These are phyloP conservation scores for Drosophila fungiperda DNA, from an alignment of 2,888 invertebrate species.

Conservation along the genomic window DNA sequence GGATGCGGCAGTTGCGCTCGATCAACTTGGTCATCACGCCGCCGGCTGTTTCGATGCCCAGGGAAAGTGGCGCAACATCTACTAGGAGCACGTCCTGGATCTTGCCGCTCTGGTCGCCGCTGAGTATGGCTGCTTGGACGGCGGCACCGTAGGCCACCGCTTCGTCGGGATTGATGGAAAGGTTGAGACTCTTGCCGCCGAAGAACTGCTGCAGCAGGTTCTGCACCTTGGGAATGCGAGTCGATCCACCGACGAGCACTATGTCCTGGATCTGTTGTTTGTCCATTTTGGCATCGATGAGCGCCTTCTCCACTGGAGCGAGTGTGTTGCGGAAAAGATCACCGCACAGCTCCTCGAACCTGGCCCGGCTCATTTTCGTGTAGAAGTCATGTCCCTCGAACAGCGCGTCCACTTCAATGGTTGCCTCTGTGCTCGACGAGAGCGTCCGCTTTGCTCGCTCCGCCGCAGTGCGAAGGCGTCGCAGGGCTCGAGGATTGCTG, in stretches of 20 bases:
- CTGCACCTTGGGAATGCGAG: slow-evolving; percentile 44
- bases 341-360: slow-evolving; percentile 91
- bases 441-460: slow-evolving; percentile 41
- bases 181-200: slow-evolving; percentile 35
- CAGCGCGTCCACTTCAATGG: slow-evolving; percentile 37
- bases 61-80: slow-evolving; percentile 34
- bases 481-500: slow-evolving; percentile 88
- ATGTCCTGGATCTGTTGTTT: slow-evolving; percentile 40
- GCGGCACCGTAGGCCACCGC: slow-evolving; percentile 40
- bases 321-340: slow-evolving; percentile 72
- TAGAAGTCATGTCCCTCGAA: slow-evolving; percentile 40
- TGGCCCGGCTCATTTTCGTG: slow-evolving; percentile 86
- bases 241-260: slow-evolving; percentile 39
- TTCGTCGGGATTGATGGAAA: slow-evolving; percentile 42
- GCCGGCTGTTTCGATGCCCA: slow-evolving; percentile 42
- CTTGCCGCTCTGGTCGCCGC: slow-evolving; percentile 39
- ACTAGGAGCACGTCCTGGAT: slow-evolving; percentile 42
- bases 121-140: slow-evolving; percentile 41
- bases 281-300: slow-evolving; percentile 42
- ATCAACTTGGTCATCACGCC: slow-evolving; percentile 40
- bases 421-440: slow-evolving; percentile 39
- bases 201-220: slow-evolving; percentile 38
- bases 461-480: slow-evolving; percentile 88
- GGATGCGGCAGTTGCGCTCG: slow-evolving; percentile 38
- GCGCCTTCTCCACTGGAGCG: slow-evolving; percentile 39